These are phyloP conservation scores for Leptocoma aspasia DNA, from an alignment of 2,113 vertebrate genomes.

Conservation along the genomic window DNA sequence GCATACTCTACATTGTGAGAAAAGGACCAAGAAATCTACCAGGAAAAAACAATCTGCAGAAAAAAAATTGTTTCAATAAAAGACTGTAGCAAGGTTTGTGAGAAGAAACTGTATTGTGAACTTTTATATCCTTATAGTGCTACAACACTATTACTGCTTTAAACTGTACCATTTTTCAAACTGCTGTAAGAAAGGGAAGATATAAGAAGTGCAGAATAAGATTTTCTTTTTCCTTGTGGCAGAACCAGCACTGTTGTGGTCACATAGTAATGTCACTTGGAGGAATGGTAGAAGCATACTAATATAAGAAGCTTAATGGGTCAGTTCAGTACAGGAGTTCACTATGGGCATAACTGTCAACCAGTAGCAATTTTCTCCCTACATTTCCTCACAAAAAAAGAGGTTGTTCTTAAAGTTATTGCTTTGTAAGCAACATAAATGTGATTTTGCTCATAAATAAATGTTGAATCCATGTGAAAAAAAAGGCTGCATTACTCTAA, in stretches of 20 bases:
- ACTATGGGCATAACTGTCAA: not conserved
- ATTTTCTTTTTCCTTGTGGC: not conserved
- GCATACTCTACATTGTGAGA: not conserved
- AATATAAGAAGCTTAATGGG: not conserved
- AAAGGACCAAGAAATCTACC: not conserved
- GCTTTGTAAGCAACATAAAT: not conserved
- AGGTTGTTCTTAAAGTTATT: not conserved
- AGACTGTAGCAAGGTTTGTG: not conserved
- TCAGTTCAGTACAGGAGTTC: not conserved
- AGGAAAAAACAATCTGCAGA: not conserved
- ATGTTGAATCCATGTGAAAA: not conserved
- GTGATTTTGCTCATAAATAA: not conserved
- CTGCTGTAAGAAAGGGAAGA: not conserved
- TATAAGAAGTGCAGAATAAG: not conserved
- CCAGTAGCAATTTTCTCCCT: not conserved
- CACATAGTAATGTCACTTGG: not conserved
- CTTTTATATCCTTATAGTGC: not conserved
- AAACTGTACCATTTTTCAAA: constrained; percentile 28
- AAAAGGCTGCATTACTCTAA: not conserved
- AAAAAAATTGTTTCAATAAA: constrained; percentile 23
- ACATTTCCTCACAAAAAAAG: not conserved
- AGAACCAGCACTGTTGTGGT: not conserved
- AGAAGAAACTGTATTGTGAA: not conserved
- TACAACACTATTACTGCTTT: not conserved
- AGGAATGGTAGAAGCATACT: not conserved